Evolutionary conservation across 1,140 invertebrate species (phyloP).

Genomic region (Asobara japonica): DNA sequence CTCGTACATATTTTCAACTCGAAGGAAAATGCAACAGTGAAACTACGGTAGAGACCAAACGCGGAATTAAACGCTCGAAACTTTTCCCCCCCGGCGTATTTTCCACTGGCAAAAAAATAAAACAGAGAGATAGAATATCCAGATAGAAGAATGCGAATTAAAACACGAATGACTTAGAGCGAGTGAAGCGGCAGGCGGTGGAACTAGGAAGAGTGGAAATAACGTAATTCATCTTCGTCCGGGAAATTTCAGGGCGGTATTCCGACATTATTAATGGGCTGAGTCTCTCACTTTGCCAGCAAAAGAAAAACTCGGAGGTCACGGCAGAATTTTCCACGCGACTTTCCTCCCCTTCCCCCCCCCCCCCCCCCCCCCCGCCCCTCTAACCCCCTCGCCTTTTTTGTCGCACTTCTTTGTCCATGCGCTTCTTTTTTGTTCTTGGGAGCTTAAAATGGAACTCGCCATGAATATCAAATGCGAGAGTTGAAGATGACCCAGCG

Average conservation of each 20-base stretch:
- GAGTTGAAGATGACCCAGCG: neutral
- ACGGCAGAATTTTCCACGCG: constrained; percentile 19
- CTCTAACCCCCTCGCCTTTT: constrained; percentile 20
- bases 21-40: neutral
- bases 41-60: neutral
- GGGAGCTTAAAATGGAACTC: constrained; percentile 9
- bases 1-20: neutral
- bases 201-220: neutral
- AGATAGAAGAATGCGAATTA: constrained; percentile 17
- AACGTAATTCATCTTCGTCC: constrained; percentile 22
- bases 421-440: neutral
- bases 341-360: constrained; percentile 5
- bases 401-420: constrained; percentile 7
- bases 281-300: constrained; percentile 3
- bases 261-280: constrained; percentile 20
- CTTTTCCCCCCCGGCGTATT: neutral
- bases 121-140: neutral
- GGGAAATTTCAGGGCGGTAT: constrained; percentile 16
- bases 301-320: constrained; percentile 9
- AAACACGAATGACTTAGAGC: neutral
- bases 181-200: neutral
- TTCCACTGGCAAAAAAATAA: neutral
- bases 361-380: neutral
- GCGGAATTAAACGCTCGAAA: neutral
- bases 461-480: constrained; percentile 17